Evolutionary conservation across 2,888 invertebrate genomes (phyloP), one percentile per base, ranked within the genome.

Genomic region (Endomychus coccineus): DNA sequence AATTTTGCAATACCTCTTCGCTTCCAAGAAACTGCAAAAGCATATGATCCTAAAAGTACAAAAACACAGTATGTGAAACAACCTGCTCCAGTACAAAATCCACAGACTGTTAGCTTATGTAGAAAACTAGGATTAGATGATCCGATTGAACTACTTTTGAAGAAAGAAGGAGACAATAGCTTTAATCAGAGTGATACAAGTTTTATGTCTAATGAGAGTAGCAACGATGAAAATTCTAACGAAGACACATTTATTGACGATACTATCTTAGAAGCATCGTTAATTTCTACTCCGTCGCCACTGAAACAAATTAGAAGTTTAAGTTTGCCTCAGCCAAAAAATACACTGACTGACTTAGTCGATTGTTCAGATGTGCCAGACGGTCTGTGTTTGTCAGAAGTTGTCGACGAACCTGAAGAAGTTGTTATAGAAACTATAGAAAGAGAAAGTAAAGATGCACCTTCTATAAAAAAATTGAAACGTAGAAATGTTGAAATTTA

Each of bases 11-110:
- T 97, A 36, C 88, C 88, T 0, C 65, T 76, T 1, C 85, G 83
- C 66, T 98, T 98, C 68, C 70, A 69, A 11, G 75, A 69, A 49
- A 91, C 89, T 7, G 87, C 80, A 2, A 74, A 78, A 24, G 64
- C 77, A 1, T 82, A 77, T 50, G 62, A 71, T 40, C 64, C 69
- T 3, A 64, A 68, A 21, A 61, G 58, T 30, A 56, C 61, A 5
- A 59, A 40, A 13, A 42, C 34, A 2, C 36, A 32, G 17, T 45
- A 50, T 36, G 37, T 37, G 27, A 49, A 58, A 24, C 72, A 75
- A 31, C 70, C 65, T 9, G 67, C 67, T 27, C 71, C 78, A 2
- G 63, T 73, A 48, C 57, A 75, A 16, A 86, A 86, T 58, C 74
- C 78, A 9, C 87, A 87, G 59, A 83, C 83, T 5, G 68, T 71